A percentile compares a stretch with the other conserved stretches of the same genome.
Conservation (phyloP, 2,888 invertebrate genomes). For the Phoronis australis region DNA sequence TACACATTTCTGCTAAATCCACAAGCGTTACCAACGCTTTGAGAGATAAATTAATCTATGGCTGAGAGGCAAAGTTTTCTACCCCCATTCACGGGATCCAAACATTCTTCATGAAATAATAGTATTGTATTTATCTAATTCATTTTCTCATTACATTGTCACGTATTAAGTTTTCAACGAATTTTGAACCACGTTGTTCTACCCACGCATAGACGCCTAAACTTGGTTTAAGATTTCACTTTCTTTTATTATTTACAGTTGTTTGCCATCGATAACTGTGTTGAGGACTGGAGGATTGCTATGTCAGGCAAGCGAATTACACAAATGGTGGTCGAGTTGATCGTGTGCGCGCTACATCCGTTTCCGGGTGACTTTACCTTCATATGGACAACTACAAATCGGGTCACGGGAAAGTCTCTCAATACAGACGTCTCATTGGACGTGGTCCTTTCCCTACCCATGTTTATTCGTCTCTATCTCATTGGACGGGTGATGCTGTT, state of each 20-base stretch:
- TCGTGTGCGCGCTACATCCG: conserved; percentile 96
- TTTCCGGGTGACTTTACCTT: conserved; percentile 95
- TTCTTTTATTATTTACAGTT: conserved; percentile 64
- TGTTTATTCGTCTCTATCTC: conserved; percentile 98
- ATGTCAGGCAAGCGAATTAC: conserved; percentile 96
- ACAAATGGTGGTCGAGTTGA: conserved; percentile 58
- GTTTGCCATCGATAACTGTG: conserved; percentile 99
- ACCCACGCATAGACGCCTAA: too few species aligned
- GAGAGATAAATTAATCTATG: too few species aligned
- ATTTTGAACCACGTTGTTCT: too few species aligned
- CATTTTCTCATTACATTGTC: too few species aligned
- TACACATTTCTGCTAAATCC: too few species aligned
- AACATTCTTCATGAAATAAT: too few species aligned
- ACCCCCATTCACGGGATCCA: too few species aligned
- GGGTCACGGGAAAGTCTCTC: conserved; percentile 19
- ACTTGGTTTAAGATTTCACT: not conserved
- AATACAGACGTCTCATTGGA: conserved; percentile 61
- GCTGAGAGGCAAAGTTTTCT: too few species aligned
- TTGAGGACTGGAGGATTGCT: conserved; percentile 99
- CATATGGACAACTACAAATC: conserved; percentile 75
- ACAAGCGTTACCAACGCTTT: too few species aligned
- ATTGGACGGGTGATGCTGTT: conserved; percentile 99
- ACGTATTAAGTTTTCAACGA: too few species aligned
- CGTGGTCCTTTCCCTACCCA: conserved; percentile 94
- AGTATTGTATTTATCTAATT: too few species aligned